These are phyloP conservation scores for Ferrisia virgata DNA, from an alignment of 2,888 invertebrate species.

Conservation along the genomic window DNA sequence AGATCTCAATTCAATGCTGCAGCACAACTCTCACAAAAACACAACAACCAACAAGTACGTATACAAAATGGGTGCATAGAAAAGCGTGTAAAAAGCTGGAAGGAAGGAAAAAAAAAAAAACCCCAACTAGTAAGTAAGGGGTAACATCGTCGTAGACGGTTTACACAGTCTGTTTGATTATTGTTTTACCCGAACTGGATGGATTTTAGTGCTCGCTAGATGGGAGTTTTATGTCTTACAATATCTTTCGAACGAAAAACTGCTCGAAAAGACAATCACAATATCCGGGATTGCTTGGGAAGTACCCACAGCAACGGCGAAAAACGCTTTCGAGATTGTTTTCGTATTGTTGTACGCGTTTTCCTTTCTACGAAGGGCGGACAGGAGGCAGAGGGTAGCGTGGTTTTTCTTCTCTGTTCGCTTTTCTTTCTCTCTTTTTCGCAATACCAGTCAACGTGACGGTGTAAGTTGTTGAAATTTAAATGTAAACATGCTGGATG, in stretches of 20 bases:
- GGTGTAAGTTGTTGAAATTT: slow-evolving; percentile 25
- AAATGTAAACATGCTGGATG: slow-evolving; percentile 39
- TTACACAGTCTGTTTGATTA: slow-evolving; percentile 43
- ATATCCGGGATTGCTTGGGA: slow-evolving; percentile 40
- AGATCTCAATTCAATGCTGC: too few species aligned
- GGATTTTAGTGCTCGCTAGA: slow-evolving; percentile 41
- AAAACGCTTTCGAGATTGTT: slow-evolving; percentile 21
- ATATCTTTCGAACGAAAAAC: slow-evolving; percentile 42
- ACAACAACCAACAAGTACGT: too few species aligned
- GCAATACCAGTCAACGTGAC: too few species aligned
- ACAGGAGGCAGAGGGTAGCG: too few species aligned
- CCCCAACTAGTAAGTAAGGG: too few species aligned
- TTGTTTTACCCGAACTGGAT: slow-evolving; percentile 45
- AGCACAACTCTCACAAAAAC: too few species aligned
- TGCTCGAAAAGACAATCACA: slow-evolving; percentile 40
- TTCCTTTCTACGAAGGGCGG: not conserved
- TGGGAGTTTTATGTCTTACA: slow-evolving; percentile 44
- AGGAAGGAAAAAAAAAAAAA: not conserved
- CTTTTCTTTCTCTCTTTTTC: too few species aligned
- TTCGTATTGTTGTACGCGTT: slow-evolving; percentile 10
- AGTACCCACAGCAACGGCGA: not conserved
- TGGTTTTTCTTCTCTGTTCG: too few species aligned
- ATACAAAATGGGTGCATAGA: too few species aligned
- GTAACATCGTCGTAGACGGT: not conserved
- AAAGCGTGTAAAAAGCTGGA: too few species aligned